A percentile compares a stretch with the other conserved stretches of the same genome.
Conservation (phyloP, 1,140 invertebrate species). For the Drosophila pectinifera region DNA sequence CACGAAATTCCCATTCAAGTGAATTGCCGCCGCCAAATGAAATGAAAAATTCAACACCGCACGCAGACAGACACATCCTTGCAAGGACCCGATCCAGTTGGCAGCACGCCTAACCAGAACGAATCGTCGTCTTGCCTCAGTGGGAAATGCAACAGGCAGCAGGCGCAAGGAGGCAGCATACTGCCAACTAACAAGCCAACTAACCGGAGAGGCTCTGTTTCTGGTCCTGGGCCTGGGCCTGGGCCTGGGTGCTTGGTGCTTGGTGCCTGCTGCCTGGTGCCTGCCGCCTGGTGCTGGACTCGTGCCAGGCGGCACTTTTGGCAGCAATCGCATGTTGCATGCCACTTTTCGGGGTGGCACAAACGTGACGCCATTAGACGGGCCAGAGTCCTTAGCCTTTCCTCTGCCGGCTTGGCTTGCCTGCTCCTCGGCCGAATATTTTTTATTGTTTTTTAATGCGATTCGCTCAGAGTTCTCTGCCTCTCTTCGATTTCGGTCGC, state of each 20-base stretch:
- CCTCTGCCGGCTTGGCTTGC: slow-evolving; percentile 2
- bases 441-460: slow-evolving; percentile 83
- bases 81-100: slow-evolving; percentile 35
- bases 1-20: slow-evolving; percentile 83
- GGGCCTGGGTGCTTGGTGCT: slow-evolving; percentile 47
- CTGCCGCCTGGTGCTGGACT: slow-evolving; percentile 57
- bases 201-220: slow-evolving; percentile 58
- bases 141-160: slow-evolving; percentile 68
- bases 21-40: slow-evolving; percentile 83
- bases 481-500: slow-evolving; percentile 28
- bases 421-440: slow-evolving; percentile 33
- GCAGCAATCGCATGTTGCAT: slow-evolving; percentile 85
- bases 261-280: slow-evolving; percentile 13
- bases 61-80: slow-evolving; percentile 54
- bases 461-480: slow-evolving; percentile 53
- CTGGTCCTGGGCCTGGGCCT: slow-evolving; percentile 7
- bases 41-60: slow-evolving; percentile 84
- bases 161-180: slow-evolving; percentile 31
- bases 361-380: slow-evolving; percentile 81
- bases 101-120: slow-evolving; percentile 49
- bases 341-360: slow-evolving; percentile 76
- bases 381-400: slow-evolving; percentile 47
- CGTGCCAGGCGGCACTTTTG: slow-evolving; percentile 82
- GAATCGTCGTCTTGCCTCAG: slow-evolving; percentile 48
- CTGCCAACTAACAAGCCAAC: slow-evolving; percentile 80